phyloP scores from a whole-genome alignment of 2,797 vertebrate species.

The Prionace glauca region DNA sequence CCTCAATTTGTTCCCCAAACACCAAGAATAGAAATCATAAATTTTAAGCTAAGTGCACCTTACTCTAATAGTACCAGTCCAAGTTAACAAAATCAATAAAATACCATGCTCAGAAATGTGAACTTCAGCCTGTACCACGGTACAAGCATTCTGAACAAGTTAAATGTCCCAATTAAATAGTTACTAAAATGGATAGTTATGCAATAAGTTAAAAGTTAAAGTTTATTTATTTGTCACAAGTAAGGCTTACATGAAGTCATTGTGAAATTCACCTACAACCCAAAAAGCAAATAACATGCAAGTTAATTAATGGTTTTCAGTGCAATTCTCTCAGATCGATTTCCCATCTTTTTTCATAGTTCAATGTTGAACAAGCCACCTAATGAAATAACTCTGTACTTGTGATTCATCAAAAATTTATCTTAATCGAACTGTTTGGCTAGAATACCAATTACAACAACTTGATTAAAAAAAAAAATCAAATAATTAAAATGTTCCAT shows the following conservation, averaged over 20 bases:
- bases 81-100: background rate
- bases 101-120: constrained; percentile 39
- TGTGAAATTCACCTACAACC: no score
- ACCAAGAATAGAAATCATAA: background rate
- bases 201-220: background rate
- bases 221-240: no score
- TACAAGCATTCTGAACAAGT: constrained; percentile 42
- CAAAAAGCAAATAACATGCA: background rate
- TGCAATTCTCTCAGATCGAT: background rate
- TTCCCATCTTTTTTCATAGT: background rate
- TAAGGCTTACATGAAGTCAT: no score
- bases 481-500: background rate
- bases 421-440: background rate
- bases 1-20: background rate
- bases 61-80: background rate
- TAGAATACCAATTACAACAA: background rate
- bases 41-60: background rate
- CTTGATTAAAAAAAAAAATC: background rate
- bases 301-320: background rate
- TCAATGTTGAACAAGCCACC: background rate
- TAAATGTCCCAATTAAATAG: constrained; percentile 54
- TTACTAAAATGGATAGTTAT: constrained; percentile 50
- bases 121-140: constrained; percentile 47
- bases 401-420: background rate
- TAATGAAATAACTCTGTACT: background rate